Base-by-base conservation (phyloP, 2,888 invertebrate genomes). In the Lacanobia oleracea region DNA sequence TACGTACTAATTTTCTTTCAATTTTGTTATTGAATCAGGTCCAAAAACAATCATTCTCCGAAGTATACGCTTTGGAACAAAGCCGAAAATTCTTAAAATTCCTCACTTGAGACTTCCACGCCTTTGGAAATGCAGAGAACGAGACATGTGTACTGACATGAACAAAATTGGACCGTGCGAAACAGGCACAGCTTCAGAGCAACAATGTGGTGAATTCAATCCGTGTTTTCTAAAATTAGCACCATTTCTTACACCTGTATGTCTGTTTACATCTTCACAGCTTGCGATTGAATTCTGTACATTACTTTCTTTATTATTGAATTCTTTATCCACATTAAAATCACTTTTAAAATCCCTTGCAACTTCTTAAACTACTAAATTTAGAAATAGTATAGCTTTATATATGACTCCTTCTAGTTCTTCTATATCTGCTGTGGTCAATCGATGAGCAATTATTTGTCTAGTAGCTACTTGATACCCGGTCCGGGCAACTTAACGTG, bases 391-490 rank as follows among this genome's bases (percentile, higher is more conserved):
- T 0, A 16, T 43, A 43, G 43, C 16, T 14, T 43, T 43, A 43
- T 14, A 5, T 14, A 16, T 43, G 12, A 43, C 43, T 48, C 43
- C 63, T 68, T 83, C 77, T 56, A 83, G 75, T 54, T 45, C 51
- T 21, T 70, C 18, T 76, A 83, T 43, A 81, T 85, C 81, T 67
- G 66, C n/a, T 40, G 51, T 59, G 60, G 73, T 84, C 84, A 88
- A 89, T 91, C 88, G 88, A 91, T 89, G 83, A 86, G 75, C 88
- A 89, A 88, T 90, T 90, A 91, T 88, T 90, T 88, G 87, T 87
- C 88, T 88, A 90, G 87, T 85, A 79, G 84, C 86, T 86, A 81
- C 84, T 85, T 81, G 85, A 86, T 86, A 86, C 82, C 77, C 72
- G 79, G 79, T 73, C 77, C 57, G 66, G 73, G 80, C 83, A 80